Percentiles rank a stretch among this genome's conserved stretches.
phyloP scores from a whole-genome alignment of 30 jellyfish, hydroid and myxozoan species.

The Sanderia malayensis region DNA sequence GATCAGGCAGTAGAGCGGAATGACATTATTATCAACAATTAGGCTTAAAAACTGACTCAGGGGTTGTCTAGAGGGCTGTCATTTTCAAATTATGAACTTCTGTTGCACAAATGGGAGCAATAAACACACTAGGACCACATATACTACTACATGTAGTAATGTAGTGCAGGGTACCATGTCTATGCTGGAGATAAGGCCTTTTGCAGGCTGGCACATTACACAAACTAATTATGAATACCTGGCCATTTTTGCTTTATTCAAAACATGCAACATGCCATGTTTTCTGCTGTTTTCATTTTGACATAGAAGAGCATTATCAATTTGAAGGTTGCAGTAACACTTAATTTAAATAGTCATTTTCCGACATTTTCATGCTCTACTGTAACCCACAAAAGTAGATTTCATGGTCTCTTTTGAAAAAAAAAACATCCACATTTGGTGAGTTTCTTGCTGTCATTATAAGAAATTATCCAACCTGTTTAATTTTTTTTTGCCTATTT shows the following conservation, averaged over 20 bases:
- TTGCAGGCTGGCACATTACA: slow-evolving; percentile 1
- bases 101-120: slow-evolving; percentile 2
- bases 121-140: slow-evolving; percentile 1
- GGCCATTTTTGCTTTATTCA: not conserved
- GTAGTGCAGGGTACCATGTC: not conserved
- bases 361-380: not conserved
- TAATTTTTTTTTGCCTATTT: not conserved
- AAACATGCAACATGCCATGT: slow-evolving; percentile 8
- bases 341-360: slow-evolving; percentile 4
- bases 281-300: not conserved
- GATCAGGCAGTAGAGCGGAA: slow-evolving; percentile 23
- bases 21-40: slow-evolving; percentile 4
- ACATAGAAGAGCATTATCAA: slow-evolving; percentile 20
- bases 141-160: not conserved
- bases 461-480: not conserved
- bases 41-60: not conserved
- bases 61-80: slow-evolving; percentile 1
- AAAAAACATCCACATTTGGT: not conserved
- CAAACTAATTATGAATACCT: slow-evolving; percentile 7
- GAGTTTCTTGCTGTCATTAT: slow-evolving; percentile 2
- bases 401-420: not conserved
- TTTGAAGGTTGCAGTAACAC: slow-evolving; percentile 6
- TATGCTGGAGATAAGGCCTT: not conserved
- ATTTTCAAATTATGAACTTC: not conserved
- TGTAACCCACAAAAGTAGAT: not conserved